Conservation (phyloP, 2,888 invertebrate genomes). For the Mycogona germanica region DNA sequence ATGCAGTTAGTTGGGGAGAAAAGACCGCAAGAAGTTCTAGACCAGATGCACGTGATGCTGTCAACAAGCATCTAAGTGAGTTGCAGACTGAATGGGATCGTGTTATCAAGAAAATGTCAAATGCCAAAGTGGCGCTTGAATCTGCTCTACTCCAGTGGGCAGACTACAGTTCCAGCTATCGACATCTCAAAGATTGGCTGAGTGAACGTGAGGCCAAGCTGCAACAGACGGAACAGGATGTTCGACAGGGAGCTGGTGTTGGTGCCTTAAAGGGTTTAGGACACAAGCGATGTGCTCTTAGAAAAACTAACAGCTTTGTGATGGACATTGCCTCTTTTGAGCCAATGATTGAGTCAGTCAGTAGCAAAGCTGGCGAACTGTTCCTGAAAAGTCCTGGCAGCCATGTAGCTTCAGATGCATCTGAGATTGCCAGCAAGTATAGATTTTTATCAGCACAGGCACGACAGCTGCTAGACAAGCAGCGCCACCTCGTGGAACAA, state of each 20-base stretch:
- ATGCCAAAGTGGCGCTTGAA: slow-evolving; percentile 80
- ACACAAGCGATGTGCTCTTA: slow-evolving; percentile 73
- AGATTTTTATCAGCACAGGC: slow-evolving; percentile 81
- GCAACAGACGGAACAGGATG: slow-evolving; percentile 77
- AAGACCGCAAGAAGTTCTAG: slow-evolving; percentile 76
- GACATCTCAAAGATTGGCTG: slow-evolving; percentile 88
- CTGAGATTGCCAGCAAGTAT: slow-evolving; percentile 83
- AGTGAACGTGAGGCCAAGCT: slow-evolving; percentile 83
- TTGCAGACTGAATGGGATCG: slow-evolving; percentile 87
- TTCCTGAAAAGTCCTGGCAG: slow-evolving; percentile 66
- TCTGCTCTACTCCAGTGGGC: slow-evolving; percentile 89
- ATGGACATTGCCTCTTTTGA: slow-evolving; percentile 95
- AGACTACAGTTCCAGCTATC: slow-evolving; percentile 86
- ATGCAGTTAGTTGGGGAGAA: slow-evolving; percentile 78
- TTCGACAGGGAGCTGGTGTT: slow-evolving; percentile 48
- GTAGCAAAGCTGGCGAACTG: slow-evolving; percentile 82
- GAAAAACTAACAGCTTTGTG: slow-evolving; percentile 86
- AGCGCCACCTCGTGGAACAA: slow-evolving; percentile 72
- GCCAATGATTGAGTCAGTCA: slow-evolving; percentile 92
- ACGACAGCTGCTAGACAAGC: slow-evolving; percentile 73
- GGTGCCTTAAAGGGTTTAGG: slow-evolving; percentile 49
- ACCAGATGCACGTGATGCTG: slow-evolving; percentile 76
- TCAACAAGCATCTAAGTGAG: slow-evolving; percentile 75
- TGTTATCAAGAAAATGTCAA: slow-evolving; percentile 78
- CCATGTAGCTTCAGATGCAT: slow-evolving; percentile 42